phyloP scores from a whole-genome alignment of 2,888 invertebrate species.

The Gnatocerus cornutus region DNA sequence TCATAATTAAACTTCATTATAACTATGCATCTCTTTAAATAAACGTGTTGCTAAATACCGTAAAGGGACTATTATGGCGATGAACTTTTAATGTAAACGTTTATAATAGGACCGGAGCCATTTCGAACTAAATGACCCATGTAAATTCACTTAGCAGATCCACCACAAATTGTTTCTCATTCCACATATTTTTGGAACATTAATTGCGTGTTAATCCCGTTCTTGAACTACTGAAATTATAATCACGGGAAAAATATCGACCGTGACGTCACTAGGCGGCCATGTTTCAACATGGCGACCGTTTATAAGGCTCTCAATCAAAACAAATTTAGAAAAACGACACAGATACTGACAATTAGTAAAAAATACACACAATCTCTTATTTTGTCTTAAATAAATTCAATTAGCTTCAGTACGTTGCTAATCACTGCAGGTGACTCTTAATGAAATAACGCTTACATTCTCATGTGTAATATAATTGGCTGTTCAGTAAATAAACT shows the following conservation, averaged over 20 bases:
- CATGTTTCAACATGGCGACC: too few species aligned
- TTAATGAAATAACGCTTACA: too few species aligned
- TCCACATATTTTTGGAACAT: slow-evolving; percentile 34
- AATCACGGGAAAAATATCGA: background rate
- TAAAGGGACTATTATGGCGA: slow-evolving; percentile 60
- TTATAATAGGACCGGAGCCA: slow-evolving; percentile 56
- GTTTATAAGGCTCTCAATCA: too few species aligned
- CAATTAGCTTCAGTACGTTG: too few species aligned
- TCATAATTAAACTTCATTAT: slow-evolving; percentile 66
- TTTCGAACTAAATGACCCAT: slow-evolving; percentile 61
- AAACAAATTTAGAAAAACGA: too few species aligned
- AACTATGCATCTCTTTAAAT: slow-evolving; percentile 64
- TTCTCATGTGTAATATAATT: too few species aligned
- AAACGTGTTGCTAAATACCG: slow-evolving; percentile 63
- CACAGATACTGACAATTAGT: too few species aligned
- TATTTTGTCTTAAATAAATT: too few species aligned
- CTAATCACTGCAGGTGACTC: too few species aligned
- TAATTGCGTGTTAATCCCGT: slow-evolving; percentile 25
- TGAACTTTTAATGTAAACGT: slow-evolving; percentile 62
- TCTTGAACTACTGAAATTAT: background rate
- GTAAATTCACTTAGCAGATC: slow-evolving; percentile 63
- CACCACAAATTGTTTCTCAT: slow-evolving; percentile 45
- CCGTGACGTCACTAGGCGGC: background rate
- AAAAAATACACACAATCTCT: too few species aligned
- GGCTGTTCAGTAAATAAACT: too few species aligned